A percentile compares a stretch with the other conserved stretches of the same genome.
phyloP scores from a whole-genome alignment of 2,888 invertebrate genomes.

The Beris morrisii region DNA sequence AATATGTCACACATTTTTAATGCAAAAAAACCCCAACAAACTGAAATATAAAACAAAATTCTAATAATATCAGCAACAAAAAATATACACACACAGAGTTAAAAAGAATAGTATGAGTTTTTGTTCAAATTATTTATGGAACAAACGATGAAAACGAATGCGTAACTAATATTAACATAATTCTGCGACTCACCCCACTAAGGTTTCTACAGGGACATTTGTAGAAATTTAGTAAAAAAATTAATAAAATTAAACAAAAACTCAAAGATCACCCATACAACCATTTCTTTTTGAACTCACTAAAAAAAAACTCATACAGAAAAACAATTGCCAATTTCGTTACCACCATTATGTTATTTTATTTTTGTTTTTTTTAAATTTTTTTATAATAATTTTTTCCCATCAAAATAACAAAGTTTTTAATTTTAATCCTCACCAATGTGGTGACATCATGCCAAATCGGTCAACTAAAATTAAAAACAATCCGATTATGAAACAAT shows the following conservation, averaged over 20 bases:
- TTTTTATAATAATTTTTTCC: too few relatives aligned
- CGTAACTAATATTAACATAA: not conserved
- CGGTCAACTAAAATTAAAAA: too few relatives aligned
- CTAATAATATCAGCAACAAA: not conserved
- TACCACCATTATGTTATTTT: too few relatives aligned
- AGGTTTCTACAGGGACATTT: slow-evolving; percentile 21
- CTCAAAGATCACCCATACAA: too few relatives aligned
- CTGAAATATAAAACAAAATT: not conserved
- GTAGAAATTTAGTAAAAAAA: slow-evolving; percentile 11
- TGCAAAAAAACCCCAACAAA: not conserved
- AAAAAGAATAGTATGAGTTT: not conserved
- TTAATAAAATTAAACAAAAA: not conserved
- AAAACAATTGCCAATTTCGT: too few relatives aligned
- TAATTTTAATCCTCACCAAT: too few relatives aligned
- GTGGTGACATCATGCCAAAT: too few relatives aligned
- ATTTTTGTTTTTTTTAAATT: too few relatives aligned
- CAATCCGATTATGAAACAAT: too few relatives aligned
- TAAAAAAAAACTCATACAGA: too few relatives aligned
- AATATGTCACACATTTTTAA: not conserved
- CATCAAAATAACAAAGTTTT: too few relatives aligned
- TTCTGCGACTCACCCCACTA: not conserved
- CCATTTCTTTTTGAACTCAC: too few relatives aligned
- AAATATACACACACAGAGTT: not conserved
- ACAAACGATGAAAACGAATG: not conserved
- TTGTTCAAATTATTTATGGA: not conserved